Conservation (phyloP, 2,113 vertebrate species). For the Caracal caracal region DNA sequence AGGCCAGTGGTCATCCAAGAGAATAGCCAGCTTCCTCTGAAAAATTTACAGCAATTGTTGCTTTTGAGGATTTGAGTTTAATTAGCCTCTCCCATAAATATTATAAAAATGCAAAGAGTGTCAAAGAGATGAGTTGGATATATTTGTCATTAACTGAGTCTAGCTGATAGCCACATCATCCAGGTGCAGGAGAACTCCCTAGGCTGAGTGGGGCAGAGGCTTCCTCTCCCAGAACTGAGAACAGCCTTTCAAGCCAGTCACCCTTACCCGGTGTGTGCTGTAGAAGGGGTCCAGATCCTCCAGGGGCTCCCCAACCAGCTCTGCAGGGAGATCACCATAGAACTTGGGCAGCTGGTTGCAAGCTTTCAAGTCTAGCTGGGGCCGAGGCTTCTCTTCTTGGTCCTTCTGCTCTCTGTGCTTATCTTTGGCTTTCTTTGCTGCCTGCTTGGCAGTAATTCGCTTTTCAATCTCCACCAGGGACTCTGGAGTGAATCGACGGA, state of each 20-base stretch:
- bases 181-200: not conserved
- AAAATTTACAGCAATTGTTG: not conserved
- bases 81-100: not conserved
- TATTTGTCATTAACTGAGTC: not conserved
- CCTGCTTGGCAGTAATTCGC: constrained; percentile 86
- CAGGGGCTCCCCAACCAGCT: constrained; percentile 93
- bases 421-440: constrained; percentile 83
- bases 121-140: not conserved
- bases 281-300: constrained; percentile 97
- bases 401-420: constrained; percentile 78
- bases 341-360: constrained; percentile 95
- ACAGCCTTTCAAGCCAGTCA: not conserved
- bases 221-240: not conserved
- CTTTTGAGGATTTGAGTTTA: not conserved
- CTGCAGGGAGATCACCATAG: constrained; percentile 92
- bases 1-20: not conserved
- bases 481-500: constrained; percentile 93
- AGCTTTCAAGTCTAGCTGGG: constrained; percentile 92
- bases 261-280: constrained; percentile 85
- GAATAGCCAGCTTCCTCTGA: not conserved
- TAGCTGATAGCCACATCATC: not conserved
- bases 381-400: constrained; percentile 84
- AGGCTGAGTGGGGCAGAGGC: not conserved
- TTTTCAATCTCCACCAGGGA: constrained; percentile 94
- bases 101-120: not conserved